A percentile compares a stretch with the other conserved stretches of the same genome.
phyloP scores from a whole-genome alignment of 2,113 vertebrate genomes.

The Catharus fuscescens region DNA sequence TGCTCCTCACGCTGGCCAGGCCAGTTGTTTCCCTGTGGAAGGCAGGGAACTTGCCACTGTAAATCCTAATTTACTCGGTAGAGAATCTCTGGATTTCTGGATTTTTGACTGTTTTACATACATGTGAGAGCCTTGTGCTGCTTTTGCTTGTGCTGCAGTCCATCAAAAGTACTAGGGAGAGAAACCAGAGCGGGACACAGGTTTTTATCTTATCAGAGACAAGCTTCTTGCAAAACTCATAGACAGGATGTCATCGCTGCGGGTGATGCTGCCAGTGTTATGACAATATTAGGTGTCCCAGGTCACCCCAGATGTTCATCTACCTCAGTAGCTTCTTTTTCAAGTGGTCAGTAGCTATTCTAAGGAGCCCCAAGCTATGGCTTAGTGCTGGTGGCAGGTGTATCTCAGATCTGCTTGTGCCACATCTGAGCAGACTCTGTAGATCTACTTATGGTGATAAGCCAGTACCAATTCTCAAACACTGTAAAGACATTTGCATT shows the following conservation, averaged over 20 bases:
- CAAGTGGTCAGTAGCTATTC: not conserved
- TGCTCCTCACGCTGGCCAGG: not conserved
- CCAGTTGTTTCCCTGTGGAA: not conserved
- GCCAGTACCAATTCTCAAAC: not conserved
- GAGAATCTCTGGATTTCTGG: not conserved
- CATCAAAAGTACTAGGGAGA: not conserved
- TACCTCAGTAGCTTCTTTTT: not conserved
- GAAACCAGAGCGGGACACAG: not conserved
- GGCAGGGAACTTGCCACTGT: not conserved
- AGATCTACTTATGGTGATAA: not conserved
- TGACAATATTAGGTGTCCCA: not conserved
- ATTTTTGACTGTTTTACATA: not conserved
- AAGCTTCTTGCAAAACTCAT: not conserved
- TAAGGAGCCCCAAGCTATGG: not conserved
- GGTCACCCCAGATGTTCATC: not conserved
- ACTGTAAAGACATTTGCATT: not conserved
- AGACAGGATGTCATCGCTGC: not conserved
- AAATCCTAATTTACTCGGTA: not conserved
- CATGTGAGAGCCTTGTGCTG: not conserved
- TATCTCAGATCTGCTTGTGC: not conserved
- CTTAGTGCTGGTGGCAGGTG: not conserved
- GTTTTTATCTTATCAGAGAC: not conserved
- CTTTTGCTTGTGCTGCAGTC: not conserved
- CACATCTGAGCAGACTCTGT: not conserved
- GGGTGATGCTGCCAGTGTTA: not conserved